Base-by-base conservation (phyloP, 2,888 invertebrate species). In the Pandemis cinnamomeana region DNA sequence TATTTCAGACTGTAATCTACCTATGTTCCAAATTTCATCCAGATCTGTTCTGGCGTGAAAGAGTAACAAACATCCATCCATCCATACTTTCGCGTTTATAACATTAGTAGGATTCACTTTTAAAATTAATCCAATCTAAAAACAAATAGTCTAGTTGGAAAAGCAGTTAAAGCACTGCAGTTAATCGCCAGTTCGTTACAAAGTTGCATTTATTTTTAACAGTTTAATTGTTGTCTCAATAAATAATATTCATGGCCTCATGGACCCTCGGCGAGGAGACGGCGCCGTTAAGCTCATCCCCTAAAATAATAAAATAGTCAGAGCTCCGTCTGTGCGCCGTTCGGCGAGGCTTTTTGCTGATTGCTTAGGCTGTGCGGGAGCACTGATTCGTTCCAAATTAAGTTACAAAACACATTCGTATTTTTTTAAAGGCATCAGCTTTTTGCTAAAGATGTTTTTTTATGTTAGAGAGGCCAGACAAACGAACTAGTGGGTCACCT, bases 291-390 rank as follows among this genome's bases (percentile, higher is more conserved):
- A 27, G 58, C 5, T 20, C 27, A 36, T 27, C 58, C 58, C 58
- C 36, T 42, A 61, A 61, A 61, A 61, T 61, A 61, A 58, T 11
- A 61, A 20, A n/a, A 51, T 51, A 66, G 46, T 46, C 15, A 46
- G 51, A 36, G 48, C 13, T 51, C 66, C 36, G 6, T 27, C 11
- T 0, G 36, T 36, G 13, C 11, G n/a, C 10, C 10, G 15, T 20
- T 48, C 13, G 27, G 51, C 7, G 36, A 66, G 51, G 66, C 66
- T 51, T 51, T 66, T 66, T 48, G 66, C 20, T 66, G 48, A 66
- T 66, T 66, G 66, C 63, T 8, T 27, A 27, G 27, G 2, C 64
- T 48, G 66, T 51, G 36, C 51, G 7, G 27, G 27, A 36, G 27
- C 27, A 36, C 27, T 36, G 27, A 36, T 36, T 36, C 27, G 27